Evolutionary conservation across 1,140 invertebrate genomes (phyloP).

Genomic region (Rhagoletis pomonella): DNA sequence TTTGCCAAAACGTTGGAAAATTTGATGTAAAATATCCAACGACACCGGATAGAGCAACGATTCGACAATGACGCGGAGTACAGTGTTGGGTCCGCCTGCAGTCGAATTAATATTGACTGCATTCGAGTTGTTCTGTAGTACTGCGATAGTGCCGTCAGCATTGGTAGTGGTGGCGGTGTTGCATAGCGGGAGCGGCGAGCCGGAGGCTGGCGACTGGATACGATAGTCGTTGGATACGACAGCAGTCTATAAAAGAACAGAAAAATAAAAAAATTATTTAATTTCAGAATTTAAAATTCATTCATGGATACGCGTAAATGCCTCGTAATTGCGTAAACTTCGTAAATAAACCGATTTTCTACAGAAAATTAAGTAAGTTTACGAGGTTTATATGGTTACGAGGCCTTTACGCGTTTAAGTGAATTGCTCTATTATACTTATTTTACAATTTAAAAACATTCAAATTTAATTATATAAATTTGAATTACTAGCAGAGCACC

Average conservation of each 20-base stretch:
- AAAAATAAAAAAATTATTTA: conserved; percentile 38
- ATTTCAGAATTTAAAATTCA: conserved; percentile 17
- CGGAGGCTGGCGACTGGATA: conserved; percentile 72
- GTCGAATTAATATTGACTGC: conserved; percentile 74
- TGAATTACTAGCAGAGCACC: too few relatives aligned
- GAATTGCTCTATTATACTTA: too few relatives aligned
- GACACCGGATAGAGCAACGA: conserved; percentile 99
- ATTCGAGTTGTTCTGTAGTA: conserved; percentile 73
- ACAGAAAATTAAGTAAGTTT: too few relatives aligned
- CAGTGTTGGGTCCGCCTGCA: conserved; percentile 95
- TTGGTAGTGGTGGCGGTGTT: conserved; percentile 63
- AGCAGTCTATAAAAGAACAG: conserved; percentile 77
- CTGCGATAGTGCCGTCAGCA: conserved; percentile 66
- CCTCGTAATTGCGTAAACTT: too few relatives aligned
- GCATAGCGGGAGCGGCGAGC: conserved; percentile 72
- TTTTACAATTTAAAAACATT: too few relatives aligned
- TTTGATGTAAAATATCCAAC: conserved; percentile 96
- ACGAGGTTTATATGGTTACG: too few relatives aligned
- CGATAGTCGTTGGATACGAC: conserved; percentile 69
- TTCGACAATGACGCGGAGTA: conserved; percentile 97
- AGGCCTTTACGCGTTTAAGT: too few relatives aligned
- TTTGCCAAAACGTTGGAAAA: conserved; percentile 98
- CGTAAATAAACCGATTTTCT: too few relatives aligned
- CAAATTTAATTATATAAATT: too few relatives aligned
- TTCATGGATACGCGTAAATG: too few relatives aligned